Percentiles rank a stretch among this genome's conserved stretches.
phyloP scores from a whole-genome alignment of 2,113 vertebrate species.

The Pollachius pollachius region DNA sequence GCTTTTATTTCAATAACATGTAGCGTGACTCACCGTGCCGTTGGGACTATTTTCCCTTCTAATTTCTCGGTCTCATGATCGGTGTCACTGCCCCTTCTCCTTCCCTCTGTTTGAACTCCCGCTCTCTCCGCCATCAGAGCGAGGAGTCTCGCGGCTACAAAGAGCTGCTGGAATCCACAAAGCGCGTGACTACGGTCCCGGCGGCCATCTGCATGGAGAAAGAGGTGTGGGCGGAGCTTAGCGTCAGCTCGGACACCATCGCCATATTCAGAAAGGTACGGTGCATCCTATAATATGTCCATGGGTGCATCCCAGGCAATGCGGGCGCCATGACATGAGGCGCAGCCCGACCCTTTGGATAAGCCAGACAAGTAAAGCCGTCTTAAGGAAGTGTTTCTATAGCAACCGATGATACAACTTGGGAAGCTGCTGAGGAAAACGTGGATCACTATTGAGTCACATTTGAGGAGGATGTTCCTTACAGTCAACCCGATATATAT shows the following conservation, averaged over 20 bases:
- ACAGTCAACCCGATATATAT: too few relatives aligned
- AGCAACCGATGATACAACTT: too few relatives aligned
- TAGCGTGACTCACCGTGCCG: constrained; percentile 40
- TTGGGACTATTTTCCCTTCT: constrained; percentile 25
- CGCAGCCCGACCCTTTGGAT: background rate
- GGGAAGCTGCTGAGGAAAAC: too few relatives aligned
- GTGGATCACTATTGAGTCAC: too few relatives aligned
- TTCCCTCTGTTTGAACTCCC: constrained; percentile 4
- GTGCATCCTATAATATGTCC: too few relatives aligned
- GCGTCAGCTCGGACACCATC: constrained; percentile 70
- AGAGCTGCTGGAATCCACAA: constrained; percentile 63
- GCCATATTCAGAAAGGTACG: constrained; percentile 84
- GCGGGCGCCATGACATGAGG: background rate
- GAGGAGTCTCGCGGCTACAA: constrained; percentile 67
- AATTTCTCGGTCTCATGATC: background rate
- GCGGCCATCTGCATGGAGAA: constrained; percentile 76
- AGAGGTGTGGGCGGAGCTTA: constrained; percentile 76
- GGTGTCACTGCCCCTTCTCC: constrained; percentile 4
- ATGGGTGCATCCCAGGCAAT: background rate
- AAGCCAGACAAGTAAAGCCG: too few relatives aligned
- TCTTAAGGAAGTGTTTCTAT: too few relatives aligned
- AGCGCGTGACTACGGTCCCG: constrained; percentile 67
- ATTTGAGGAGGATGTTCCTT: too few relatives aligned
- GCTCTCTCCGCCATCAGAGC: constrained; percentile 63
- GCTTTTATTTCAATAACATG: constrained; percentile 36